phyloP scores from a whole-genome alignment of 2,797 vertebrate species.

The Salarias fasciatus region DNA sequence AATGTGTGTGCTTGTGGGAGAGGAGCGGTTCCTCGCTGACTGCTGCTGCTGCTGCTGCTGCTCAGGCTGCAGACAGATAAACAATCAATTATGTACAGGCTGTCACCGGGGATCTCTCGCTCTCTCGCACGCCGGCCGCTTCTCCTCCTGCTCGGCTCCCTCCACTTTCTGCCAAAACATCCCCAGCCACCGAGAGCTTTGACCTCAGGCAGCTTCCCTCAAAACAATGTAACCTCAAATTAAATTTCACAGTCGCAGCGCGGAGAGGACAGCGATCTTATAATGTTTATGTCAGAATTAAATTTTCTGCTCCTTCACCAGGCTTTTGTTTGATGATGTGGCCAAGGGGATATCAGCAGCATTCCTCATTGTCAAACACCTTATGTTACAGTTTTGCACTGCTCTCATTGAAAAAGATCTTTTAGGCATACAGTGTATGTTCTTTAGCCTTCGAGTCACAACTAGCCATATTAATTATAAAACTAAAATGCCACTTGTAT shows the following conservation, averaged over 20 bases:
- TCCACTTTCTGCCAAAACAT: slow-evolving; percentile 58
- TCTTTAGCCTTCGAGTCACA: too few relatives aligned
- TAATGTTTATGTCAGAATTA: too few relatives aligned
- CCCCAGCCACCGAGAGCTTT: slow-evolving; percentile 25
- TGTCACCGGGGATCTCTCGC: slow-evolving; percentile 68
- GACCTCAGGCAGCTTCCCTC: slow-evolving; percentile 44
- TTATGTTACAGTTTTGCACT: too few relatives aligned
- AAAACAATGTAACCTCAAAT: slow-evolving; percentile 25
- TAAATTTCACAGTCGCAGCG: slow-evolving; percentile 19
- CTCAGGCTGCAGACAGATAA: slow-evolving; percentile 78
- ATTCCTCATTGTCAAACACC: too few relatives aligned
- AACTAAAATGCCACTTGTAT: too few relatives aligned
- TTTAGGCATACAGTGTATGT: too few relatives aligned
- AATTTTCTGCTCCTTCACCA: too few relatives aligned
- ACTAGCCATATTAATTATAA: too few relatives aligned
- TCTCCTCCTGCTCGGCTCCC: slow-evolving; percentile 48
- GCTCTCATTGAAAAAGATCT: too few relatives aligned
- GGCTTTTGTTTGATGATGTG: too few relatives aligned
- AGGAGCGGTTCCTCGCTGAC: slow-evolving; percentile 48
- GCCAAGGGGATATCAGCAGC: too few relatives aligned
- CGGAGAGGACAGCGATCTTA: slow-evolving; percentile 6
- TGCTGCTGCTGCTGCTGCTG: slow-evolving; percentile 66
- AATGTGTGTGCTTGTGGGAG: slow-evolving; percentile 7
- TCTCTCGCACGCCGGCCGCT: slow-evolving; percentile 15
- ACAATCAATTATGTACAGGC: slow-evolving; percentile 84